Base-by-base conservation (phyloP, 2,797 vertebrate genomes). In the Kryptolebias ocellatus region DNA sequence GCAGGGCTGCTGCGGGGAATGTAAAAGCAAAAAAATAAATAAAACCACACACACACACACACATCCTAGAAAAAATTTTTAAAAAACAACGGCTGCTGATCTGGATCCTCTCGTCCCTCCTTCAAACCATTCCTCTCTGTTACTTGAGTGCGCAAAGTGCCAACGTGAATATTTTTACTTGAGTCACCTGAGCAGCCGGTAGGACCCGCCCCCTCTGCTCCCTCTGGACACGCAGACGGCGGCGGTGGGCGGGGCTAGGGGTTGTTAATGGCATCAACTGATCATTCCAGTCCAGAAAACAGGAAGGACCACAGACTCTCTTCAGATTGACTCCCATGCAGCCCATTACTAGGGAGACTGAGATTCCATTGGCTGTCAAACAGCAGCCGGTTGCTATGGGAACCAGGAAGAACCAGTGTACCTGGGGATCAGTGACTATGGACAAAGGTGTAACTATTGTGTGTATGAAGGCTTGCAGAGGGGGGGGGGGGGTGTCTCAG, bases 71-170 rank as follows among this genome's bases (percentile, higher is more conserved):
- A 24, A 24, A 24, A n/a, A n/a, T n/a, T n/a, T n/a, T n/a, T n/a
- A 24, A 18, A 46, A 50, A 27, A 42, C 10, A 50, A 46, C 53
- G 28, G 56, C 67, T 75, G 65, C 80, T 83, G n/a, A 24, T 49
- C 63, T 37, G 53, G 60, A 47, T 61, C 63, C 20, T 20, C 28
- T 54, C 52, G 10, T 29, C 53, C 58, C n/a, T 28, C 65, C 55
- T 51, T 24, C 37, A 11, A 20, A 50, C 31, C 55, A 14, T 14
- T 56, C 64, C 34, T 53, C 61, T 55, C 54, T 53, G 55, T 78
- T 78, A 63, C 71, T 85, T 83, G 91, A 85, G 91, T 93, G 92
- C 87, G 60, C 87, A 82, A 94, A 92, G 93, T 94, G 93, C 93
- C 94, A 95, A 94, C 80, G 27, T 75, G 67, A 76, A 75, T 76